Evolutionary conservation across 2,888 invertebrate genomes (phyloP), one percentile per base, ranked within the genome.

Genomic region (Acleris sparsana): DNA sequence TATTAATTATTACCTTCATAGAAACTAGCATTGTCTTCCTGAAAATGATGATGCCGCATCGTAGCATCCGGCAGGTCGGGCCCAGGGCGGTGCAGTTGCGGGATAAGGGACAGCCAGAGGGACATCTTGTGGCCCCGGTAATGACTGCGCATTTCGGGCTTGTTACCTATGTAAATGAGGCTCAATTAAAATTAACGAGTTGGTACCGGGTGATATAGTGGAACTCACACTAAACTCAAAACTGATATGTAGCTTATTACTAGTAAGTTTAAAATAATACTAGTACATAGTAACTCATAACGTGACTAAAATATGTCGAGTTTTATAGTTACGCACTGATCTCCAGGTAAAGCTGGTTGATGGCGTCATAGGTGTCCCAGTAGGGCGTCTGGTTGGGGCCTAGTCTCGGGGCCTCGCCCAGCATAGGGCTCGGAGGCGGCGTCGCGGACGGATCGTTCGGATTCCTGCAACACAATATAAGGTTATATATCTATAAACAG

Each of bases 51-150:
- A 84, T 97, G 97, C 49, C 96, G 93, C 96, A 97, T 97, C 69
- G 96, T 96, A 69, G 97, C 95, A 80, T 97, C 97, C 71, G 96
- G 96, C 72, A 93, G 73, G 71, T 94, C 94, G 11, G 94, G 89
- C 20, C 97, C 97, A 13, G 97, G 97, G 67, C 96, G 94, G 84
- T 98, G 98, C 62, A 98, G 94, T 83, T 98, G 97, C 61, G 98
- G 98, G 80, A 98, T 96, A 60, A 98, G 94, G 73, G 97, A 97
- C 70, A 98, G 89, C 98, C 98, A 98, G 82, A 98, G 94, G 46
- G 98, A 97, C 94, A 98, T 95, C 89, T 98, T 97, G 93, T 98
- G 98, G 53, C 98, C 98, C 49, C 98, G 95, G 88, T 98, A 99
- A 88, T 98, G 98, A 80, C 97, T 97, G 73, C 96, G 95, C 90